A percentile compares a stretch with the other conserved stretches of the same genome.
phyloP scores from a whole-genome alignment of 2,113 vertebrate species.

The Todiramphus chloris region DNA sequence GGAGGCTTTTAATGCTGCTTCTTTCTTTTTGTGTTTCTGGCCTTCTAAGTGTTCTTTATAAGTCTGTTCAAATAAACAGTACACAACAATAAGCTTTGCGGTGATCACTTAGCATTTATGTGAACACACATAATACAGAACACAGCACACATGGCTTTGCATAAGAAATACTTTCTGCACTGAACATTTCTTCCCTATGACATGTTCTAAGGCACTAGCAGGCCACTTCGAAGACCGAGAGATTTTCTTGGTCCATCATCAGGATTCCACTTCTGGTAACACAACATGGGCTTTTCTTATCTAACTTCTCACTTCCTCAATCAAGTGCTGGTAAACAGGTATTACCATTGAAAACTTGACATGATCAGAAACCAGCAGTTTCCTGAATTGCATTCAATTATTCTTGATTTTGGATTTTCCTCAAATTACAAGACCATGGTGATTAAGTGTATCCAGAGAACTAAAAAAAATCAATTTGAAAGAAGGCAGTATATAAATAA shows the following conservation, averaged over 20 bases:
- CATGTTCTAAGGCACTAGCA: background rate
- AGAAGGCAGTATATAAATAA: background rate
- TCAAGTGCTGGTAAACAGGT: too few relatives aligned
- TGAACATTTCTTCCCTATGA: background rate
- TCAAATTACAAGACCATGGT: background rate
- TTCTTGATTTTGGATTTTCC: background rate
- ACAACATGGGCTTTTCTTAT: too few relatives aligned
- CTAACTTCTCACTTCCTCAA: too few relatives aligned
- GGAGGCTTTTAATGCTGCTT: slow-evolving; percentile 92
- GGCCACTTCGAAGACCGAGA: background rate
- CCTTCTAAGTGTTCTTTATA: slow-evolving; percentile 99
- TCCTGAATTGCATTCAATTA: background rate
- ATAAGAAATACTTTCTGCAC: background rate
- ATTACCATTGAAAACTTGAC: too few relatives aligned
- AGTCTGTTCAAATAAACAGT: slow-evolving; percentile 81
- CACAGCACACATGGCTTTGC: background rate
- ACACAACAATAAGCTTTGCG: background rate
- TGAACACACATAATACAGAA: background rate
- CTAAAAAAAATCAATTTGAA: background rate
- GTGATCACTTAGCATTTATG: fast-evolving
- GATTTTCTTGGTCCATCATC: background rate
- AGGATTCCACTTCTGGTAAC: background rate
- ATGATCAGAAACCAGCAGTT: background rate
- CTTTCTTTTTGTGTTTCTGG: slow-evolving; percentile 99
- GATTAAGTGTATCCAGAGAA: background rate